These are phyloP conservation scores for Mustela lutreola DNA, from an alignment of 2,113 vertebrate species.

Conservation along the genomic window DNA sequence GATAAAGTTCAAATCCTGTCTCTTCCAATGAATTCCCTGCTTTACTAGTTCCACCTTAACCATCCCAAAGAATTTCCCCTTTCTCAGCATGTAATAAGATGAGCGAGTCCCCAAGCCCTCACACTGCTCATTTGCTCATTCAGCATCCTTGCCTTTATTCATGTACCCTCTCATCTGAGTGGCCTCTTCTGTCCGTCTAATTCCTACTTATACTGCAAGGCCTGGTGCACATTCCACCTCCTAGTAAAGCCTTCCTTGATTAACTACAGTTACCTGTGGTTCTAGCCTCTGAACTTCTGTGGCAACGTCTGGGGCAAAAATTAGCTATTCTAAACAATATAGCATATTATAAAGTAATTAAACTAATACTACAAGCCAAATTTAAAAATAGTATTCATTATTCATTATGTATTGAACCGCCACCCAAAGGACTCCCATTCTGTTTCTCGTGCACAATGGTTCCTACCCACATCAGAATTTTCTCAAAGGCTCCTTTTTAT, in stretches of 20 bases:
- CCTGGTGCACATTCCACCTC: background rate
- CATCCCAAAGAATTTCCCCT: background rate
- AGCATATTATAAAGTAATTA: constrained; percentile 12
- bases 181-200: background rate
- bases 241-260: background rate
- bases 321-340: background rate
- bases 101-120: background rate
- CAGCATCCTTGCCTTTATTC: background rate
- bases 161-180: background rate
- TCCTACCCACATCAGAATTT: background rate
- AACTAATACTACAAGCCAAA: background rate
- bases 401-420: background rate
- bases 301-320: background rate
- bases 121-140: background rate
- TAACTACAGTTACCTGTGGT: background rate
- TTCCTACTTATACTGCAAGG: background rate
- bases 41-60: background rate
- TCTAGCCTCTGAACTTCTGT: background rate
- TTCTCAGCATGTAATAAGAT: background rate
- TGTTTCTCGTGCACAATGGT: background rate
- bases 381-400: constrained; percentile 35
- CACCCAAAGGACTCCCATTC: background rate
- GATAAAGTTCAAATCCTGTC: constrained; percentile 26
- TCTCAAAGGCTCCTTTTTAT: background rate
- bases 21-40: background rate